Base-by-base conservation (phyloP, 2,797 vertebrate species). In the Xyrichtys novacula region DNA sequence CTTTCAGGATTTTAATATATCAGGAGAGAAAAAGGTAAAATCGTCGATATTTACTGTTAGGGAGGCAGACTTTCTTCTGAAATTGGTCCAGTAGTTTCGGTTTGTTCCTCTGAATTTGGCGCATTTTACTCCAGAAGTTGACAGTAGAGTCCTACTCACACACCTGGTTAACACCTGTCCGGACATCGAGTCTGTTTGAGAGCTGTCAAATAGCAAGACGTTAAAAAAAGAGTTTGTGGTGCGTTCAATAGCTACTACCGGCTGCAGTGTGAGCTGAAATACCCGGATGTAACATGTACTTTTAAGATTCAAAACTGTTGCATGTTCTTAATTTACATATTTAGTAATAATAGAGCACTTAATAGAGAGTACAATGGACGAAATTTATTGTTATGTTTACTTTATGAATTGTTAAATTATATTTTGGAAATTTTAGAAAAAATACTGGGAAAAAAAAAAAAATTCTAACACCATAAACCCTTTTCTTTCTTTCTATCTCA, bases 1-100 rank as follows among this genome's bases (percentile, higher is more conserved):
- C 4, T 6, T 42, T 8, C 6, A 19, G 15, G 3, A 7, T 7
- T 17, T 42, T 5, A 23, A 5, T 3, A 0, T 9, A 14, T 32
- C 2, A 0, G 6, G 16, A 22, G 14, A 49, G 3, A 5, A 0
- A 0, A 3, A 25, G 25, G 40, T 26, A 32, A 48, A 60, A 0
- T 8, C 15, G 3, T 44, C 0, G 6, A 9, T 73, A 73, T 71
- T 89, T 85, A 93, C 90, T 15, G 34, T 78, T 1, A 82, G 53
- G 32, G 53, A 29, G 10, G 57, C 0, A 6, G 52, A 54, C 1
- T 70, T 77, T 56, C 69, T 71, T 15, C 75, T 61, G 0, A 59
- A 17, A 10, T 43, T 2, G 19, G 80, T 80, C 78, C 84, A 64
- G 50, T 63, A 66, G 9, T n/a, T 6, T 19, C 65, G 61, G 10